A percentile compares a stretch with the other conserved stretches of the same genome.
Conservation (phyloP, 1,140 invertebrate species). For the Cherax quadricarinatus region DNA sequence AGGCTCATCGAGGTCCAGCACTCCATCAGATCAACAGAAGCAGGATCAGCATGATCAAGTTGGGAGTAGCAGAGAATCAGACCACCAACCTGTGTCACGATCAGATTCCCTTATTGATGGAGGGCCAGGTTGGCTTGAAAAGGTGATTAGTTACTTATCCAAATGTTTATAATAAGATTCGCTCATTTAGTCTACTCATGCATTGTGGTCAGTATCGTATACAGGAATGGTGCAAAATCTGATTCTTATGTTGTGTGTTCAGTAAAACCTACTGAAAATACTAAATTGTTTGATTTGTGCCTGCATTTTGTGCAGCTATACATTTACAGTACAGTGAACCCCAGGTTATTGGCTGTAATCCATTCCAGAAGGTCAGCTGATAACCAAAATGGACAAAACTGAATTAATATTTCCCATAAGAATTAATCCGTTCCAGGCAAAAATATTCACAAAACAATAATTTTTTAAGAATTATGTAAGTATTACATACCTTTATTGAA, state of each 20-base stretch:
- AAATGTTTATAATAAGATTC: not conserved
- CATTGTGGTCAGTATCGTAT: not conserved
- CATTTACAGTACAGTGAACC: no score
- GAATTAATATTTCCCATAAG: no score
- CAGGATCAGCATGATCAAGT: conserved; percentile 21
- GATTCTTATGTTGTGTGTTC: not conserved
- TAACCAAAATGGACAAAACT: no score
- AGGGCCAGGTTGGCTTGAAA: conserved; percentile 58
- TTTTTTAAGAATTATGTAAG: no score
- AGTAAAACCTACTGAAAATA: not conserved
- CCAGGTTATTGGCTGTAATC: no score
- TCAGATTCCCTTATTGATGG: conserved; percentile 52
- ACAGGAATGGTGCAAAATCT: not conserved
- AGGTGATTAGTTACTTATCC: conserved; percentile 12
- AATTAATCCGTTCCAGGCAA: no score
- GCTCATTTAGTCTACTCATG: not conserved
- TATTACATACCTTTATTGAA: no score
- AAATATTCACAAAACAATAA: no score
- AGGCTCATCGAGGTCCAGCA: conserved; percentile 29
- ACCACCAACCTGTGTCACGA: conserved; percentile 19
- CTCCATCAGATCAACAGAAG: conserved; percentile 34
- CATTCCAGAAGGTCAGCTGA: no score
- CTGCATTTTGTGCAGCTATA: no score
- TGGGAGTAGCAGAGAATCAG: conserved; percentile 37
- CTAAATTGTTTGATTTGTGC: no score